Conservation (phyloP, 2,797 vertebrate genomes). For the Gymnodraco acuticeps region DNA sequence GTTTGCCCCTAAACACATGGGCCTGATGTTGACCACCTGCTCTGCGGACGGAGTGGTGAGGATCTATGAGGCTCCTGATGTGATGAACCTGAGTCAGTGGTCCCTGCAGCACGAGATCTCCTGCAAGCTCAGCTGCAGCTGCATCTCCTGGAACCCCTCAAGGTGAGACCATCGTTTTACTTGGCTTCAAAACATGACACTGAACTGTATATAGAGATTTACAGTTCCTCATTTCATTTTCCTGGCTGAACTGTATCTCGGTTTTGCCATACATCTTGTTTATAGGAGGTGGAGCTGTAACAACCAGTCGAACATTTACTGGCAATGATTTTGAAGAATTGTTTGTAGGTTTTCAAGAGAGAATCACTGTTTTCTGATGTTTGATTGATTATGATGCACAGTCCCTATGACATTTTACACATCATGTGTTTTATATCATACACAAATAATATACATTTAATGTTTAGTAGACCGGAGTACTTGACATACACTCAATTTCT, state of each 20-base stretch:
- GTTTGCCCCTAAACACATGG: slow-evolving; percentile 99
- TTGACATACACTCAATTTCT: no score
- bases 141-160: slow-evolving; percentile 99
- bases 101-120: slow-evolving; percentile 98
- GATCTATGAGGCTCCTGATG: slow-evolving; percentile 97
- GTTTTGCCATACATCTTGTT: no score
- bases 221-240: background rate
- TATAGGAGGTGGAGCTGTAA: no score
- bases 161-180: slow-evolving; percentile 82
- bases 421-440: no score
- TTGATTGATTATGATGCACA: no score
- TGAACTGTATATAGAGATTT: background rate
- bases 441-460: no score
- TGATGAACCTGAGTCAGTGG: slow-evolving; percentile 99
- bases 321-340: background rate
- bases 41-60: slow-evolving; percentile 96
- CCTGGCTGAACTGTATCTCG: no score
- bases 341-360: background rate
- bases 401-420: no score
- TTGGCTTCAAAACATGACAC: background rate
- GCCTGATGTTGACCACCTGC: slow-evolving; percentile 96
- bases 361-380: background rate
- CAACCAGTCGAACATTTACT: no score
- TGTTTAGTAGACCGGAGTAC: no score
- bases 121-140: slow-evolving; percentile 97